Percentiles rank a stretch among this genome's conserved stretches.
Evolutionary conservation across 2,888 invertebrate species (phyloP).

Genomic region (Agrochola circellaris): DNA sequence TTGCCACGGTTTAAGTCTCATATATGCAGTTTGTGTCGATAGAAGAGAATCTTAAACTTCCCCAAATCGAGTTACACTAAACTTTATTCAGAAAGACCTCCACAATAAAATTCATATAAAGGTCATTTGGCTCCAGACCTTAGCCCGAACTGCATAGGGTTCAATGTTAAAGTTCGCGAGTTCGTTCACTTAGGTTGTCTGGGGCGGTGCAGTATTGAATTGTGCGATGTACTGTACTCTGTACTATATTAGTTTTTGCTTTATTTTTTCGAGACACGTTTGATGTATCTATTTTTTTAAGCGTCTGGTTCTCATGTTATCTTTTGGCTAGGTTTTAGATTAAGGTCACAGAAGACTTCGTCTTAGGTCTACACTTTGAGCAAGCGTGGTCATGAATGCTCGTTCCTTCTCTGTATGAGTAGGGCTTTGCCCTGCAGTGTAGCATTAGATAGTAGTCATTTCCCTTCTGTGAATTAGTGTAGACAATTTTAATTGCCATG

Average conservation of each 20-base stretch:
- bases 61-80: neutral
- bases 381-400: neutral
- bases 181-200: slow-evolving; percentile 51
- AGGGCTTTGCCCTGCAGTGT: neutral
- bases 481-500: neutral
- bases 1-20: neutral
- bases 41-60: neutral
- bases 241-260: neutral
- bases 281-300: neutral
- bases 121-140: slow-evolving; percentile 48
- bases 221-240: neutral
- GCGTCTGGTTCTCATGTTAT: neutral
- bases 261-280: neutral
- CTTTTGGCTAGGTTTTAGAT: neutral
- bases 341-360: no score
- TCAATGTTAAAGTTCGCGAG: slow-evolving; percentile 36
- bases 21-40: neutral
- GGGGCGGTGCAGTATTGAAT: slow-evolving; percentile 20
- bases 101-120: slow-evolving; percentile 7
- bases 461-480: neutral
- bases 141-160: slow-evolving; percentile 11
- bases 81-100: neutral
- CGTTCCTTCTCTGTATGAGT: neutral
- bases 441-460: neutral
- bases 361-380: neutral